Evolutionary conservation across 2,888 invertebrate species (phyloP).

Genomic region (Pollenia labialis): DNA sequence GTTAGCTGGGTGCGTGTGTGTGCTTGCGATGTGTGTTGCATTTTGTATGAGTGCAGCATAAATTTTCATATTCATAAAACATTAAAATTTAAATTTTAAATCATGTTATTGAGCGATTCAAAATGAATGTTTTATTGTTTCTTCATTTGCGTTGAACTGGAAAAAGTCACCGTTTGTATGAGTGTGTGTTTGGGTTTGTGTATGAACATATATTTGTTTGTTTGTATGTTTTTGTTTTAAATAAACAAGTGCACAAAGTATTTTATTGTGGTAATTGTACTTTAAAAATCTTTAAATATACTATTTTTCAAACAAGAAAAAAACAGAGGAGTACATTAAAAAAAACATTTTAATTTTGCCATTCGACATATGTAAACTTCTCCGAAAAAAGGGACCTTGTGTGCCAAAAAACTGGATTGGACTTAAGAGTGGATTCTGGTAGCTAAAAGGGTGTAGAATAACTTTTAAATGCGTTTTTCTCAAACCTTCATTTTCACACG

Average conservation of each 20-base stretch:
- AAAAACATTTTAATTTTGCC: too few species aligned
- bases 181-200: not conserved
- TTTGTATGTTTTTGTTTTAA: slow-evolving; percentile 14
- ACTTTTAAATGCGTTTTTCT: too few species aligned
- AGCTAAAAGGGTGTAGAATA: too few species aligned
- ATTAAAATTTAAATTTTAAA: slow-evolving; percentile 39
- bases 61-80: slow-evolving; percentile 37
- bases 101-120: slow-evolving; percentile 50
- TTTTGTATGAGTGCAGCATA: slow-evolving; percentile 16
- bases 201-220: slow-evolving; percentile 8
- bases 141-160: slow-evolving; percentile 66
- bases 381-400: too few species aligned
- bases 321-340: too few species aligned
- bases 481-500: too few species aligned
- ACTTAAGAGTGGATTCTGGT: too few species aligned
- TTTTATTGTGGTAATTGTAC: not conserved
- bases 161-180: slow-evolving; percentile 47
- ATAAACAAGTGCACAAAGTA: slow-evolving; percentile 32
- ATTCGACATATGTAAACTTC: too few species aligned
- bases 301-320: too few species aligned
- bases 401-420: too few species aligned
- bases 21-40: slow-evolving; percentile 7
- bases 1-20: not conserved
- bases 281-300: not conserved
- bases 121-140: slow-evolving; percentile 60